These are phyloP conservation scores for Hippocampus kuda DNA, from an alignment of 2,797 vertebrate species.

Conservation along the genomic window DNA sequence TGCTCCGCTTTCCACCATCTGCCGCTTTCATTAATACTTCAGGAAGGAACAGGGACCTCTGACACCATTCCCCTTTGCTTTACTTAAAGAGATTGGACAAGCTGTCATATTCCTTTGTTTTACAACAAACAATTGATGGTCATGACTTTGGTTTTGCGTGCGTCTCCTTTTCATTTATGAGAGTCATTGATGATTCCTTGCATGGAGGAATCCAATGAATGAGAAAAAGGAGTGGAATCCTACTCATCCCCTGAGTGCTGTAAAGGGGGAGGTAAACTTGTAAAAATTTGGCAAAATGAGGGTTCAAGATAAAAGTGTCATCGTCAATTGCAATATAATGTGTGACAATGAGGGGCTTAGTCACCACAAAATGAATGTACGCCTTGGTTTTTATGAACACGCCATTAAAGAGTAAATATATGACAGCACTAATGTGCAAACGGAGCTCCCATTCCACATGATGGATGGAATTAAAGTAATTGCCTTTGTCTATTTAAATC, in stretches of 20 bases:
- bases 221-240: background rate
- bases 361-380: conserved; percentile 30
- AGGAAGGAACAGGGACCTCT: conserved; percentile 26
- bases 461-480: conserved; percentile 63
- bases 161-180: background rate
- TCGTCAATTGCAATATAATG: conserved; percentile 5
- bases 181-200: too few relatives aligned
- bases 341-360: conserved; percentile 12
- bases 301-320: background rate
- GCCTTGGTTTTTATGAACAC: conserved; percentile 45
- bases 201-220: background rate
- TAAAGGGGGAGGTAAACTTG: background rate
- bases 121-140: conserved; percentile 9
- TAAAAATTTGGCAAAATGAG: background rate
- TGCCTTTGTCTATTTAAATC: conserved; percentile 58
- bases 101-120: conserved; percentile 14
- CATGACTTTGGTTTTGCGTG: conserved; percentile 16
- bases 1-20: conserved; percentile 20
- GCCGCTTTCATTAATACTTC: conserved; percentile 42
- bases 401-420: conserved; percentile 58
- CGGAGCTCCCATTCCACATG: conserved; percentile 47
- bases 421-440: conserved; percentile 51
- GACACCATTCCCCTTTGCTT: conserved; percentile 10
- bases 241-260: background rate
- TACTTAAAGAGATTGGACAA: conserved; percentile 8